Conservation (phyloP, 2,113 vertebrate species). For the Tupaia tana region DNA sequence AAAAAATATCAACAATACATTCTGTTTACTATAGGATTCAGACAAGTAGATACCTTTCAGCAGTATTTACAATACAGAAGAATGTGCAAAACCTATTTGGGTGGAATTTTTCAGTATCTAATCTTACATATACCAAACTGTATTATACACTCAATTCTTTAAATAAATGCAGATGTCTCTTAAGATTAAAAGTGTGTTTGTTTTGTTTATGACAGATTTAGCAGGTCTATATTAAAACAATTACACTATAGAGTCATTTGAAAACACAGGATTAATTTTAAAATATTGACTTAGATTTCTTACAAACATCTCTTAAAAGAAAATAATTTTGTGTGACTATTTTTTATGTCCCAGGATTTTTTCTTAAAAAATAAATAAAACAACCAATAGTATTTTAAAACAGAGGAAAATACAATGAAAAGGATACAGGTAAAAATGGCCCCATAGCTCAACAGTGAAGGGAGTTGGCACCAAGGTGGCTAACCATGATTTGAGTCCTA, state of each 20-base stretch:
- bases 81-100: neutral
- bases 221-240: neutral
- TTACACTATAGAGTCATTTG: neutral
- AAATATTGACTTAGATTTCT: neutral
- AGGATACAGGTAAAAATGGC: neutral
- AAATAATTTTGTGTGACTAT: neutral
- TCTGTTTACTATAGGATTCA: neutral
- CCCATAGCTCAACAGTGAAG: too few species aligned
- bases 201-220: constrained; percentile 15
- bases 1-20: neutral
- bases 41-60: neutral
- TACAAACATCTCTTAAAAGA: neutral
- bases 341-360: neutral
- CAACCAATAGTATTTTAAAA: constrained; percentile 19
- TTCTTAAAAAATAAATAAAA: neutral
- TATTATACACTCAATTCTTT: neutral
- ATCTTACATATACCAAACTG: neutral
- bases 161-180: neutral
- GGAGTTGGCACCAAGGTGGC: too few species aligned
- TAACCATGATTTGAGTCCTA: too few species aligned
- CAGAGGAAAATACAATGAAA: neutral
- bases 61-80: neutral
- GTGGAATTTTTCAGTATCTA: neutral
- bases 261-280: constrained; percentile 25
- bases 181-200: neutral